phyloP scores from a whole-genome alignment of 2,888 invertebrate species.

The Tenthredo mesomela region DNA sequence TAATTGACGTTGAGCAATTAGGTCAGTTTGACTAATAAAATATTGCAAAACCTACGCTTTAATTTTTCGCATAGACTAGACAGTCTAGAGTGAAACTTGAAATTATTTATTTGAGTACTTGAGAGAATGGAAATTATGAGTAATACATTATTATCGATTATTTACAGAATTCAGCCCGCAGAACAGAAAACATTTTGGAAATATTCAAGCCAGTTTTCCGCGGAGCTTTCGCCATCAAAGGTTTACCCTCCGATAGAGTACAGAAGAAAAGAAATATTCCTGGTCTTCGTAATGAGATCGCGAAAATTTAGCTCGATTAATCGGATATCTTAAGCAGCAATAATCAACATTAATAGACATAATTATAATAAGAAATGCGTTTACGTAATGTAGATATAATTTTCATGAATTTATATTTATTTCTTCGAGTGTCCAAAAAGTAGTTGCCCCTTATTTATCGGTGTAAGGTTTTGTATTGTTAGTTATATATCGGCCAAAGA shows the following conservation, averaged over 20 bases:
- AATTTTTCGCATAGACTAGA: not conserved
- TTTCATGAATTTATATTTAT: constrained; percentile 24
- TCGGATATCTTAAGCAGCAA: not conserved
- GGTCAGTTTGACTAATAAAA: not conserved
- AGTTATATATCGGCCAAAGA: not conserved
- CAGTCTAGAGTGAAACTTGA: not conserved
- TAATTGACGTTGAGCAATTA: not conserved
- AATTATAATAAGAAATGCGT: not conserved
- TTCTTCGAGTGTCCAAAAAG: not conserved
- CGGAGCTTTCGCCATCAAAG: constrained; percentile 87
- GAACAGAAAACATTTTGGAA: constrained; percentile 86
- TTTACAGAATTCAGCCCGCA: constrained; percentile 87
- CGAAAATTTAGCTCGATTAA: not conserved
- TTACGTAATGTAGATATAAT: constrained; percentile 20
- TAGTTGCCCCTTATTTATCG: not conserved
- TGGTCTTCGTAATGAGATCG: not conserved
- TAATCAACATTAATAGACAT: constrained; percentile 34
- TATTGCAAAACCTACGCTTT: not conserved
- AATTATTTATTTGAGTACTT: not conserved
- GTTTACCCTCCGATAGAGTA: constrained; percentile 78
- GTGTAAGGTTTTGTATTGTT: constrained; percentile 17
- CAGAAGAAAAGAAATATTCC: constrained; percentile 25
- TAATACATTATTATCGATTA: not conserved
- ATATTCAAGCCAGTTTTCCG: constrained; percentile 88
- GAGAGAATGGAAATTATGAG: not conserved